A percentile compares a stretch with the other conserved stretches of the same genome.
These are phyloP conservation scores for Perca schrenkii DNA, from an alignment of 2,113 vertebrate genomes.

Conservation along the genomic window DNA sequence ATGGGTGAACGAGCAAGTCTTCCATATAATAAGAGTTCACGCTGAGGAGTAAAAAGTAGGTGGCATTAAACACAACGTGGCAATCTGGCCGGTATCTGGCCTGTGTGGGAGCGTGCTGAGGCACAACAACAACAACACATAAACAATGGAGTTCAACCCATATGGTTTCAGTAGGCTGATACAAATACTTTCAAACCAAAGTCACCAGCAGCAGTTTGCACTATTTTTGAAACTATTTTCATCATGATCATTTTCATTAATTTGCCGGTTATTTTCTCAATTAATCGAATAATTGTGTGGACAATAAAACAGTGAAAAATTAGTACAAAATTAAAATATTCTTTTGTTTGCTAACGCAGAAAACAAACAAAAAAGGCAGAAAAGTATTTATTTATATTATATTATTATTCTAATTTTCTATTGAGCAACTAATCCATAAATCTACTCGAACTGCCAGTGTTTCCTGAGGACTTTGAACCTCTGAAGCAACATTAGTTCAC, in stretches of 20 bases:
- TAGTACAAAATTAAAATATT: no score
- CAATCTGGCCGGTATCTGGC: slow-evolving; percentile 42
- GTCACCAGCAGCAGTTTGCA: slow-evolving; percentile 13
- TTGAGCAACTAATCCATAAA: neutral
- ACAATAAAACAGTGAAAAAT: no score
- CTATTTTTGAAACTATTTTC: neutral
- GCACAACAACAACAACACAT: slow-evolving; percentile 48
- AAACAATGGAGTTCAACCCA: slow-evolving; percentile 49
- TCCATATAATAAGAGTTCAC: slow-evolving; percentile 35
- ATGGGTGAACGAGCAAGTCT: neutral
- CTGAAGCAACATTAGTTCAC: neutral
- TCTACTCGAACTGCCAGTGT: neutral
- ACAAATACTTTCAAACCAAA: slow-evolving; percentile 33
- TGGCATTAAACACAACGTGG: slow-evolving; percentile 56
- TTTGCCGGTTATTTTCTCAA: neutral
- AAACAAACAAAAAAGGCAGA: neutral
- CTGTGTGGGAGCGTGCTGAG: slow-evolving; percentile 54
- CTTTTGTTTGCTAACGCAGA: neutral
- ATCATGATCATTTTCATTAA: neutral
- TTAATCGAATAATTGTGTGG: neutral
- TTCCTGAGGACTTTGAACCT: neutral
- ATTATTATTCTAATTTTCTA: neutral
- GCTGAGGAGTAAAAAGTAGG: slow-evolving; percentile 20
- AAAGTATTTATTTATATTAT: no score
- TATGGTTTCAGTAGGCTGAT: slow-evolving; percentile 40